phyloP scores from a whole-genome alignment of 2,797 vertebrate genomes.

The Falco novaeseelandiae region DNA sequence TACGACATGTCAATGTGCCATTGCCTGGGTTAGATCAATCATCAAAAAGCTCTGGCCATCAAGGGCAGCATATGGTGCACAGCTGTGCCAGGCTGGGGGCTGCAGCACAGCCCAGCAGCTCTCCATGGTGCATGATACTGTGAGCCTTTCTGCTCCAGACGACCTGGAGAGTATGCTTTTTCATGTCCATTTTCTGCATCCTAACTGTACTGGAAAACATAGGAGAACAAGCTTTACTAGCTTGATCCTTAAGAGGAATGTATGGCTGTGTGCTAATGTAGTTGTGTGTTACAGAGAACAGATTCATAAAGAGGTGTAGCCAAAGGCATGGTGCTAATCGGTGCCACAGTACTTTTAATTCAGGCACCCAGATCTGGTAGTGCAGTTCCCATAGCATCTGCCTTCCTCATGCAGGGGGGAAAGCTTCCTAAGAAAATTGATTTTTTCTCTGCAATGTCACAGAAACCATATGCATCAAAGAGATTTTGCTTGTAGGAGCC shows the following conservation, averaged over 20 bases:
- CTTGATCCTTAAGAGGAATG: not conserved
- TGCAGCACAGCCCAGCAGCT: not conserved
- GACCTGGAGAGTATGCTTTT: not conserved
- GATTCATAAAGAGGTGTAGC: not conserved
- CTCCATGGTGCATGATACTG: accelerated
- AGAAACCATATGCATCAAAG: not conserved
- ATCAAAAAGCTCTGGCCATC: not conserved
- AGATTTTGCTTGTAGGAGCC: not conserved
- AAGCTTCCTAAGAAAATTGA: not conserved
- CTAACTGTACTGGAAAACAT: not conserved
- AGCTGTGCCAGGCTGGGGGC: not conserved
- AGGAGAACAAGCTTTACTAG: not conserved
- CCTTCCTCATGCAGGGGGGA: not conserved
- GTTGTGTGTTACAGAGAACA: not conserved
- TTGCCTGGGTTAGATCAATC: not conserved
- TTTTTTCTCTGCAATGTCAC: not conserved
- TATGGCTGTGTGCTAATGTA: not conserved
- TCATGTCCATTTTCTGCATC: not conserved
- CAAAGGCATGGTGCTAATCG: not conserved
- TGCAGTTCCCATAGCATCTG: not conserved
- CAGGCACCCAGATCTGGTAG: not conserved
- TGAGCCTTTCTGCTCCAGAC: not conserved
- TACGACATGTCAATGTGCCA: not conserved
- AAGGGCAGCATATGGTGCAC: not conserved
- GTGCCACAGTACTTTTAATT: not conserved